Percentiles rank a stretch among this genome's conserved stretches.
These are phyloP conservation scores for Polietes domitor DNA, from an alignment of 2,888 invertebrate species.

Conservation along the genomic window DNA sequence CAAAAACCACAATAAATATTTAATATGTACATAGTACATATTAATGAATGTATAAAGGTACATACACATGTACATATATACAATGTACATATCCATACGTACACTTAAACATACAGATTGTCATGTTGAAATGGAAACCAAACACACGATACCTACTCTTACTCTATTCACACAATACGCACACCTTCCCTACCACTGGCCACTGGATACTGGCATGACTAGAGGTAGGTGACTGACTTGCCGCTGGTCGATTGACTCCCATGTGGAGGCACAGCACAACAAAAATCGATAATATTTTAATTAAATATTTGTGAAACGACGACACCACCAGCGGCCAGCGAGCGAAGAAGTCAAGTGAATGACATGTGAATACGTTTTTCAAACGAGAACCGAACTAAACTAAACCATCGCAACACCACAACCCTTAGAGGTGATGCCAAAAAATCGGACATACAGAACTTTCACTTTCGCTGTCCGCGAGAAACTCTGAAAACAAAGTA, in stretches of 20 bases:
- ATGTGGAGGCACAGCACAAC: background rate
- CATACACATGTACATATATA: no score
- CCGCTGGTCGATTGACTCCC: background rate
- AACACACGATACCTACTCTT: no score
- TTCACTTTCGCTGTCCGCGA: slow-evolving; percentile 41
- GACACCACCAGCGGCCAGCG: slow-evolving; percentile 12
- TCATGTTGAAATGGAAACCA: slow-evolving; percentile 12
- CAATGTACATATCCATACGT: background rate
- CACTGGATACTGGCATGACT: background rate
- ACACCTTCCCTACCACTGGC: background rate
- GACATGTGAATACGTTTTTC: slow-evolving; percentile 19
- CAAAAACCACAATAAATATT: no score
- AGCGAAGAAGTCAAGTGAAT: slow-evolving; percentile 18
- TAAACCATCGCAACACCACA: background rate
- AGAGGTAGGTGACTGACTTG: slow-evolving; percentile 1
- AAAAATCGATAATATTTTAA: slow-evolving; percentile 59
- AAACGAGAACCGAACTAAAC: background rate
- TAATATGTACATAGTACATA: background rate
- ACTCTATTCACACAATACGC: background rate
- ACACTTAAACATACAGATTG: slow-evolving; percentile 10
- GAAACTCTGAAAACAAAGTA: slow-evolving; percentile 14
- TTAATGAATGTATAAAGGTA: background rate
- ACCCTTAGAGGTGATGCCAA: slow-evolving; percentile 24
- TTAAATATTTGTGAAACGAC: slow-evolving; percentile 56
- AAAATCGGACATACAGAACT: slow-evolving; percentile 42